Conservation (phyloP, 2,888 invertebrate genomes). For the Clusia tigrina region DNA sequence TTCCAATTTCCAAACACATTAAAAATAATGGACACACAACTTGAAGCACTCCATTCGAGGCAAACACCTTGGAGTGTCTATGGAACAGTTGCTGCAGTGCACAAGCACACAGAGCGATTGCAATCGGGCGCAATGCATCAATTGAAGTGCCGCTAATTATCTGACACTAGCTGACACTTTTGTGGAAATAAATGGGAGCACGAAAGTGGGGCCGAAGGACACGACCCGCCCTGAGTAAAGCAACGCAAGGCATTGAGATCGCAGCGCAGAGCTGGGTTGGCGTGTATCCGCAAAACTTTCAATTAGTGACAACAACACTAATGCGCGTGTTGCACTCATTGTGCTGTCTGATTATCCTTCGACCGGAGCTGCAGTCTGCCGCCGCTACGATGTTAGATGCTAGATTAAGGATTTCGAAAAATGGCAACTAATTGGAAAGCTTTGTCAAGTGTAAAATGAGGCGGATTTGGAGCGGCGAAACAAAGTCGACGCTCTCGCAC, state of each 20-base stretch:
- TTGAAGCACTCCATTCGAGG: too few species aligned
- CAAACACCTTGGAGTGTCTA: too few species aligned
- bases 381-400: background rate
- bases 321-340: background rate
- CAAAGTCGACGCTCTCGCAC: background rate
- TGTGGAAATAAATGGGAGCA: background rate
- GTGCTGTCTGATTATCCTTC: background rate
- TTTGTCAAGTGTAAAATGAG: background rate
- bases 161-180: background rate
- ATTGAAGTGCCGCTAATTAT: background rate
- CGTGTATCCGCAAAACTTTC: background rate
- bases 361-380: background rate
- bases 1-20: too few species aligned
- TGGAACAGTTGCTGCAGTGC: too few species aligned
- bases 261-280: background rate
- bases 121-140: background rate
- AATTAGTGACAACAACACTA: conserved; percentile 1
- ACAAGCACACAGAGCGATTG: background rate
- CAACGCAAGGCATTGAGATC: background rate
- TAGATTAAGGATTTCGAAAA: too few species aligned
- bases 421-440: conserved; percentile 3
- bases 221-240: too few species aligned
- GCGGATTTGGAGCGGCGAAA: background rate
- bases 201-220: background rate
- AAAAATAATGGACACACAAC: too few species aligned